phyloP scores from a whole-genome alignment of 2,888 invertebrate genomes.

The Emmelina monodactyla region DNA sequence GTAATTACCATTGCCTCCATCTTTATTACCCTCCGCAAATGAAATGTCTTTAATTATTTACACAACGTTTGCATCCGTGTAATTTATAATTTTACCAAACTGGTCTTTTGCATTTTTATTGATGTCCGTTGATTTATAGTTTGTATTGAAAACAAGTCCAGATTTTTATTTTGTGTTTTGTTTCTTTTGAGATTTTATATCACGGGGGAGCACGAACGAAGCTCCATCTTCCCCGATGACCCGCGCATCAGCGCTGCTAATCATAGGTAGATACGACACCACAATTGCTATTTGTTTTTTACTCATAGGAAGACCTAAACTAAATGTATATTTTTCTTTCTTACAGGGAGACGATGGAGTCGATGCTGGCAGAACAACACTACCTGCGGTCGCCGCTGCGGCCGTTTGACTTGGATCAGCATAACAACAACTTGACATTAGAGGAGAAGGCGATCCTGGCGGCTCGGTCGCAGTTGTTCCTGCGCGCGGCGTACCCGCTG shows the following conservation, averaged over 20 bases:
- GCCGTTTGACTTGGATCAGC: slow-evolving; percentile 76
- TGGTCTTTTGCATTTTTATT: no score
- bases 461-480: slow-evolving; percentile 77
- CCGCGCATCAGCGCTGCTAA: slow-evolving; percentile 58
- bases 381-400: slow-evolving; percentile 80
- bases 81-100: no score
- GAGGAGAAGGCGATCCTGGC: slow-evolving; percentile 82
- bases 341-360: slow-evolving; percentile 91
- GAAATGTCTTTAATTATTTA: no score
- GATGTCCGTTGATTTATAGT: no score
- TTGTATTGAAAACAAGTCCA: no score
- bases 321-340: slow-evolving; percentile 24
- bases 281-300: background rate
- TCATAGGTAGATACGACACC: slow-evolving; percentile 54
- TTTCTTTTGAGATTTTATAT: slow-evolving; percentile 65
- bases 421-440: slow-evolving; percentile 74
- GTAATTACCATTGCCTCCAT: no score
- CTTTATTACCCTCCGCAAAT: no score
- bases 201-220: slow-evolving; percentile 63
- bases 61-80: no score
- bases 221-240: slow-evolving; percentile 60
- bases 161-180: slow-evolving; percentile 48
- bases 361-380: slow-evolving; percentile 86
- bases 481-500: slow-evolving; percentile 73
- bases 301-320: slow-evolving; percentile 11